These are phyloP conservation scores for Pampus argenteus DNA, from an alignment of 2,797 vertebrate genomes.

Conservation along the genomic window DNA sequence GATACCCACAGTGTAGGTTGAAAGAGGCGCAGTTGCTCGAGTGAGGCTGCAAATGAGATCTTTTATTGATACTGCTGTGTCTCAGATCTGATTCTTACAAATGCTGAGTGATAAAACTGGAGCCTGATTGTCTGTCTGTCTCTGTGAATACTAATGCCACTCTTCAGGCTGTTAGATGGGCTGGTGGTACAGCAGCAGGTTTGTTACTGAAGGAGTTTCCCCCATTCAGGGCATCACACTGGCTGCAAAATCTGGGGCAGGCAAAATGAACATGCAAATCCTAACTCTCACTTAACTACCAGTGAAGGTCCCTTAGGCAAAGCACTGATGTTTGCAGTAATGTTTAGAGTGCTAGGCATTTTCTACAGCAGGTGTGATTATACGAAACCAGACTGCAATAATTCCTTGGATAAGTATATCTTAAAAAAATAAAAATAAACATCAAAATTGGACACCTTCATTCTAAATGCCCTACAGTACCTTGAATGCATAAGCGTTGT, in stretches of 20 bases:
- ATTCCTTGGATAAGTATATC: neutral
- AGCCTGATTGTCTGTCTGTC: slow-evolving; percentile 79
- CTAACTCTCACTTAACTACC: slow-evolving; percentile 2
- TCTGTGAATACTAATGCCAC: slow-evolving; percentile 77
- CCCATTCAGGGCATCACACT: slow-evolving; percentile 16
- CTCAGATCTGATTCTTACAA: slow-evolving; percentile 83
- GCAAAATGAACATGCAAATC: slow-evolving; percentile 29
- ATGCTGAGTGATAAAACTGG: slow-evolving; percentile 76
- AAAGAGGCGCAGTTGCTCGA: slow-evolving; percentile 82
- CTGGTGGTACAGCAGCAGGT: slow-evolving; percentile 25
- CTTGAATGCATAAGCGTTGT: neutral
- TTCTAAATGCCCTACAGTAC: slow-evolving; percentile 11
- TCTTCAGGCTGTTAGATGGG: slow-evolving; percentile 37
- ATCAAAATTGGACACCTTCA: slow-evolving; percentile 24
- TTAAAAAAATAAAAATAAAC: too few relatives aligned
- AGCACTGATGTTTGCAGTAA: neutral
- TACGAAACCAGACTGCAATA: neutral
- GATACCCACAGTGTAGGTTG: slow-evolving; percentile 83
- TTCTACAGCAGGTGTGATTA: neutral
- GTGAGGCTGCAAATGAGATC: slow-evolving; percentile 81
- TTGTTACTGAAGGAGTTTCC: slow-evolving; percentile 42
- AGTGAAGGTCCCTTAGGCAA: neutral
- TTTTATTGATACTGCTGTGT: slow-evolving; percentile 85
- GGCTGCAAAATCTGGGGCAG: slow-evolving; percentile 25
- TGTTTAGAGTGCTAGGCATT: neutral